Evolutionary conservation across 2,888 invertebrate genomes (phyloP), one percentile per base, ranked within the genome.

Genomic region (Coleophora flavipennella): DNA sequence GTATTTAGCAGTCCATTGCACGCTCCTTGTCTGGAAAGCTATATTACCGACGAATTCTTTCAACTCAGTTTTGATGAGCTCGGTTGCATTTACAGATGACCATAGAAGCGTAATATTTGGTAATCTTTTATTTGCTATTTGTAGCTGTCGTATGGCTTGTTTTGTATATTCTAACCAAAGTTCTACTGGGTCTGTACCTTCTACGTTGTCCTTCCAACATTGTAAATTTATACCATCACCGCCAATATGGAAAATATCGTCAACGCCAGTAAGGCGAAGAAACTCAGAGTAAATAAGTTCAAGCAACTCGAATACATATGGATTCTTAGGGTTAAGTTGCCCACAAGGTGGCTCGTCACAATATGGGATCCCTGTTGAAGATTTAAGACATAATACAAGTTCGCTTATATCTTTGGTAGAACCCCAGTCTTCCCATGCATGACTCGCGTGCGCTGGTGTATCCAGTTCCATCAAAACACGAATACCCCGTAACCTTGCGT

Each of bases 381-480:
- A 10, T 29, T 92, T 91, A 2, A 92, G 86, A 61, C 93, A 94
- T 20, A 92, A 83, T 8, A 90, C 90, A 35, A 94, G 64, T 38
- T 92, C 89, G 4, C 91, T 92, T 33, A 90, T 65, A 0, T 89
- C 89, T 40, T 86, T 85, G 31, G 85, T 76, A 0, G 88, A 85
- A 12, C 90, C 91, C 91, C 92, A 93, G 51, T n/a, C 29, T 29
- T 90, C 89, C 93, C 93, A 94, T 0, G 93, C 92, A 49, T 90
- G 89, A 1, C 92, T 92, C 0, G 92, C 90, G 66, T 95, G 94
- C 1, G 93, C 93, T 0, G 96, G 96, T 2, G 92, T 89, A 74
- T 96, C 95, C 38, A 96, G 89, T 77, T 97, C 97, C 1, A 96
- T 88, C 36, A 97, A 71, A 8, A 96, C 89, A 48, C 96, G 87